phyloP scores from a whole-genome alignment of 2,113 vertebrate genomes.

The Propithecus coquereli region DNA sequence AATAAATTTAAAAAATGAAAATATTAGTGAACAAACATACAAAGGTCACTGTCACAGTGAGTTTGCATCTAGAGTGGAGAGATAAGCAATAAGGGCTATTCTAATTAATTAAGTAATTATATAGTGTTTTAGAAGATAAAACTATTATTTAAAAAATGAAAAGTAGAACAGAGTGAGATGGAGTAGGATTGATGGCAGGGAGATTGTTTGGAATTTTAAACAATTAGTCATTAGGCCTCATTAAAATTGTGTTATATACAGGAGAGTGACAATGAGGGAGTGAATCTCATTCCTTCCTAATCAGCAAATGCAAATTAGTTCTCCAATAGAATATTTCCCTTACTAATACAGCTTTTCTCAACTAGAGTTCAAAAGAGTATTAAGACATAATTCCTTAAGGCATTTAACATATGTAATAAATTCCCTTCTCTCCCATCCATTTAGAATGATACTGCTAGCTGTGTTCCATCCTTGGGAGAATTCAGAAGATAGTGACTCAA shows the following conservation, averaged over 20 bases:
- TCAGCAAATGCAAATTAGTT: not conserved
- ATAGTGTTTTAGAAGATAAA: not conserved
- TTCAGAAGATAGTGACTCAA: not conserved
- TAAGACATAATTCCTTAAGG: not conserved
- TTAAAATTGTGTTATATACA: not conserved
- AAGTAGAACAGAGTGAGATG: not conserved
- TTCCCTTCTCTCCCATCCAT: not conserved
- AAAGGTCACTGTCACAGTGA: not conserved
- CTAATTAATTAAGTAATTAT: not conserved
- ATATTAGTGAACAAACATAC: not conserved
- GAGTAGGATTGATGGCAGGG: not conserved
- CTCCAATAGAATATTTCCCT: not conserved
- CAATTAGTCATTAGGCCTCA: not conserved
- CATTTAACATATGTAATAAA: not conserved
- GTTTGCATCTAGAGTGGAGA: not conserved
- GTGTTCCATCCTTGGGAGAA: not conserved
- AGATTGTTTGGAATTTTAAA: not conserved
- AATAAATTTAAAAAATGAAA: not conserved
- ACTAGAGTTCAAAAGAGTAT: not conserved
- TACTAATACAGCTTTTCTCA: not conserved
- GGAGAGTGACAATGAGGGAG: not conserved
- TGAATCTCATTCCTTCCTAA: not conserved
- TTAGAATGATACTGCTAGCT: not conserved
- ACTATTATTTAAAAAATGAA: not conserved
- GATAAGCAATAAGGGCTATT: not conserved